These are phyloP conservation scores for Lagopus leucura DNA, from an alignment of 2,113 vertebrate species.

Conservation along the genomic window DNA sequence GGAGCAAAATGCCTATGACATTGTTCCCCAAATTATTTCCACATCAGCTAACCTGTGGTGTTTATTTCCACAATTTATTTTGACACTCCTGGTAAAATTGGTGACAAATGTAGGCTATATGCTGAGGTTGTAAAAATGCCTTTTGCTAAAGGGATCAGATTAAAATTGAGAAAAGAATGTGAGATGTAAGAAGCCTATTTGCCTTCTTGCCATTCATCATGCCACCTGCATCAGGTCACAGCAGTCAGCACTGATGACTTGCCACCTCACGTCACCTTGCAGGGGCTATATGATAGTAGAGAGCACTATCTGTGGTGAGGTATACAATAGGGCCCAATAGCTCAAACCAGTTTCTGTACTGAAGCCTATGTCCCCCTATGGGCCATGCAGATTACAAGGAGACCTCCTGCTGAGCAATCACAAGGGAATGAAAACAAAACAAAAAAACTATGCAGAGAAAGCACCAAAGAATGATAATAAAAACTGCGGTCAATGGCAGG, in stretches of 20 bases:
- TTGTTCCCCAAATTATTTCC: neutral
- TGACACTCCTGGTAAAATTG: neutral
- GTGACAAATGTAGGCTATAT: neutral
- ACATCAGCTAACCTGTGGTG: neutral
- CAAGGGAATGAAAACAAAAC: neutral
- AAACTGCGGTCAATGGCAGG: neutral
- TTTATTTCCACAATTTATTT: neutral
- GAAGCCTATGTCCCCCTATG: accelerated
- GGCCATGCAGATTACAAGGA: neutral
- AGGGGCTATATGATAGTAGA: neutral
- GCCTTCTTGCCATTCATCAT: neutral
- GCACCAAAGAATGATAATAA: neutral
- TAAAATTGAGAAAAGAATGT: neutral
- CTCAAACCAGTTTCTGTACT: neutral
- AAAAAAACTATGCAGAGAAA: neutral
- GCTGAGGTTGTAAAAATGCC: neutral
- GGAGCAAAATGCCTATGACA: neutral
- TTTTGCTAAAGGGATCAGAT: neutral
- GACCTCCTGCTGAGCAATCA: neutral
- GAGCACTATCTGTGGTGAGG: neutral
- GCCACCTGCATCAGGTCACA: constrained; percentile 29
- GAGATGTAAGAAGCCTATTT: neutral
- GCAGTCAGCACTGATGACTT: neutral
- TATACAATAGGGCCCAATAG: neutral
- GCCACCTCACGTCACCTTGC: neutral